Evolutionary conservation across 2,888 invertebrate species (phyloP).

Genomic region (Dichetophora obliterata): DNA sequence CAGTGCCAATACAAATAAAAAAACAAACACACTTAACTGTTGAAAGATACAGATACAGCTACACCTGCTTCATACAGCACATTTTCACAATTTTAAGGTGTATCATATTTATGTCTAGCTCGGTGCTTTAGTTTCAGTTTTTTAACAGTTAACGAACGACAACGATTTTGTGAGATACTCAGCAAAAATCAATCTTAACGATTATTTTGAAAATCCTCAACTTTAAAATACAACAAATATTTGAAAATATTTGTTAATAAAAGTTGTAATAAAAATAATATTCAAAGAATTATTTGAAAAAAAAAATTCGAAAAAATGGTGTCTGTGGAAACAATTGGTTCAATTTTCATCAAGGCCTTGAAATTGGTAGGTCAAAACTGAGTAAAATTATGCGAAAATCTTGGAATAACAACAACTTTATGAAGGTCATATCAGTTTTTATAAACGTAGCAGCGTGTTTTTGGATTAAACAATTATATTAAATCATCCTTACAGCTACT

Average conservation of each 20-base stretch:
- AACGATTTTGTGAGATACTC: conserved; percentile 47
- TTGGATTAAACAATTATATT: background rate
- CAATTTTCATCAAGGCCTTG: conserved; percentile 83
- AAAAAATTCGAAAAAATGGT: conserved; percentile 75
- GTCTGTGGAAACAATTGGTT: conserved; percentile 84
- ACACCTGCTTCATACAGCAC: too few species aligned
- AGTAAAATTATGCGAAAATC: background rate
- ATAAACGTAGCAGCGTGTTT: background rate
- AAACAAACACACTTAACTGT: background rate
- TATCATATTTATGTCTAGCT: conserved; percentile 33
- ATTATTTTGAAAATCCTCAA: conserved; percentile 27
- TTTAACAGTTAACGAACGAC: conserved; percentile 53
- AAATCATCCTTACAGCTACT: background rate
- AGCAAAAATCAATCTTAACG: conserved; percentile 36
- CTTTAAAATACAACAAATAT: conserved; percentile 31
- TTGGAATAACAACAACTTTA: background rate
- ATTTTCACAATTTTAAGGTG: background rate
- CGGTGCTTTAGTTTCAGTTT: conserved; percentile 53
- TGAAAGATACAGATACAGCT: too few species aligned
- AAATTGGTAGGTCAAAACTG: conserved; percentile 76
- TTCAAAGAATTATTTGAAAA: too few species aligned
- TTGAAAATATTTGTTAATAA: conserved; percentile 12
- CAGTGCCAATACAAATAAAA: background rate
- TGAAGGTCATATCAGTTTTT: background rate
- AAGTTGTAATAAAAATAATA: too few species aligned